phyloP scores from a whole-genome alignment of 2,113 vertebrate species.

The Rhinoderma darwinii region DNA sequence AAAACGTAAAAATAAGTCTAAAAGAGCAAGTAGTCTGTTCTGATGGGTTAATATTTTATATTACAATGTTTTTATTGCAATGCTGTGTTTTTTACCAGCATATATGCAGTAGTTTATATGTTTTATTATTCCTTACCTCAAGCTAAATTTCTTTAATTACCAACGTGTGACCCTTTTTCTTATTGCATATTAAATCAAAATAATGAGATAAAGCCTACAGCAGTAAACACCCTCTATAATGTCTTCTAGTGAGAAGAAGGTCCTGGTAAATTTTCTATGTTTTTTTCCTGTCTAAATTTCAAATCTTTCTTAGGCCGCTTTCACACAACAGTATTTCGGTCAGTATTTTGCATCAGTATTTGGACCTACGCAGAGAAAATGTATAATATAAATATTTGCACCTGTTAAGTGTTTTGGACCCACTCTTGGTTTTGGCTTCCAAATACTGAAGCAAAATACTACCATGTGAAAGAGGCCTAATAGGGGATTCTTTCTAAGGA shows the following conservation, averaged over 20 bases:
- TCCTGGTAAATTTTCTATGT: not conserved
- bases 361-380: too few species aligned
- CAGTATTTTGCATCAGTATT: too few species aligned
- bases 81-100: not conserved
- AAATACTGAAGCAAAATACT: too few species aligned
- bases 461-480: too few species aligned
- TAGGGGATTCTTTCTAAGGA: not conserved
- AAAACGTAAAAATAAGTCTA: not conserved
- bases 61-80: not conserved
- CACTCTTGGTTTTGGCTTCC: too few species aligned
- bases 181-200: conserved; percentile 46
- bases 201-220: not conserved
- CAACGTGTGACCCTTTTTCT: not conserved
- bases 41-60: not conserved
- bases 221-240: conserved; percentile 19
- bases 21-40: not conserved
- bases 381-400: too few species aligned
- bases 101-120: not conserved
- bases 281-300: not conserved
- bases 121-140: conserved; percentile 13
- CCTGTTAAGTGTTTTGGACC: too few species aligned
- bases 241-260: conserved; percentile 12
- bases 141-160: conserved; percentile 31
- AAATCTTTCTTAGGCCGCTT: not conserved
- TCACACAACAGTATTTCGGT: too few species aligned